Evolutionary conservation across 2,888 invertebrate species (phyloP).

Genomic region (Scaptomyza polygonia): DNA sequence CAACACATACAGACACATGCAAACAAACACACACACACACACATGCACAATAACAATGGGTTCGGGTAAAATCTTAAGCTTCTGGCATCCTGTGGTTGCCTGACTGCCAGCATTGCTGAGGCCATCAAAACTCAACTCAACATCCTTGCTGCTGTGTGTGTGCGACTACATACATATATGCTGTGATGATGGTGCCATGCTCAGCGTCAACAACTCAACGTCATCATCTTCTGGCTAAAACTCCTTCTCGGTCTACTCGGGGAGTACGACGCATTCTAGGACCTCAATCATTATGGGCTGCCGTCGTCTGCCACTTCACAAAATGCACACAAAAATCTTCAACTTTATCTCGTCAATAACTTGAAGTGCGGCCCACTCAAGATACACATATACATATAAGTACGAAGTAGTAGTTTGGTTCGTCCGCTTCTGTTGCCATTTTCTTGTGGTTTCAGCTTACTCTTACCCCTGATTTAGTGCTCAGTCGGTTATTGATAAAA

Average conservation of each 20-base stretch:
- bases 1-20: constrained; percentile 31
- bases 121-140: constrained; percentile 49
- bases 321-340: constrained; percentile 79
- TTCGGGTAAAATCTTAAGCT: constrained; percentile 43
- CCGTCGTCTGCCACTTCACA: constrained; percentile 70
- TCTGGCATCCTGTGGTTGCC: constrained; percentile 53
- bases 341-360: constrained; percentile 80
- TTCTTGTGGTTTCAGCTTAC: constrained; percentile 44
- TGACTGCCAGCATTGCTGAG: constrained; percentile 27
- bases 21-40: constrained; percentile 2
- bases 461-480: too few species aligned
- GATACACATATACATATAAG: background rate
- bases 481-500: constrained; percentile 68
- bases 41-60: constrained; percentile 33
- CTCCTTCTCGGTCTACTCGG: constrained; percentile 7
- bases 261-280: constrained; percentile 20
- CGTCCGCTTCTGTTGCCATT: constrained; percentile 10
- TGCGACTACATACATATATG: too few species aligned
- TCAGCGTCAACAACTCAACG: constrained; percentile 54
- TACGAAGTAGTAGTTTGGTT: constrained; percentile 1
- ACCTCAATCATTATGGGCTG: constrained; percentile 70
- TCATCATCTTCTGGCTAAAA: constrained; percentile 39
- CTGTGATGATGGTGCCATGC: constrained; percentile 27
- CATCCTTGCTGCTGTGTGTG: constrained; percentile 15
- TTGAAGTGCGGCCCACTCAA: constrained; percentile 58